phyloP scores from a whole-genome alignment of 2,888 invertebrate genomes.

The Bombylius discolor region DNA sequence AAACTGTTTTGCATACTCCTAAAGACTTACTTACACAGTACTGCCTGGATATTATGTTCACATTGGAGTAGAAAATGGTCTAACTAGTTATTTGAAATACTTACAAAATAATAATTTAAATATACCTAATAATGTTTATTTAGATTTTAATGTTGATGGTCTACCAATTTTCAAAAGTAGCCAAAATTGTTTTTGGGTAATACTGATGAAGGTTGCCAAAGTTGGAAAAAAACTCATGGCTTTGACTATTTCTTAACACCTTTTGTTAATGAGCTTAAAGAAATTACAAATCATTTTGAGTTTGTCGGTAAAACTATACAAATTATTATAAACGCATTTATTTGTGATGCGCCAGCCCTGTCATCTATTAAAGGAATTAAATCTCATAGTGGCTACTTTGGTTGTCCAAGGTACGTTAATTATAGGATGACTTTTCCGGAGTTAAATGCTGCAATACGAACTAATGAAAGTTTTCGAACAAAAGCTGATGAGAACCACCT shows the following conservation, averaged over 20 bases:
- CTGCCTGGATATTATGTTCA: neutral
- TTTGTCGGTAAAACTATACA: constrained; percentile 1
- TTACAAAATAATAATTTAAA: neutral
- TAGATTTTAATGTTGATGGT: constrained; percentile 8
- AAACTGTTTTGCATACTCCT: neutral
- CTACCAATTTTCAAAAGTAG: constrained; percentile 5
- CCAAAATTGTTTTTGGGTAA: constrained; percentile 4
- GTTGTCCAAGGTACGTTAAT: constrained; percentile 11
- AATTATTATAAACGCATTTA: constrained; percentile 4
- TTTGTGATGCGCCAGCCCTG: constrained; percentile 10
- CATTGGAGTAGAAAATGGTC: neutral
- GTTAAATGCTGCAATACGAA: neutral
- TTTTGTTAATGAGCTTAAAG: constrained; percentile 1
- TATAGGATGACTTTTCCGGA: constrained; percentile 9
- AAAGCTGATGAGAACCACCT: constrained; percentile 14
- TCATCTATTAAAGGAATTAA: constrained; percentile 6
- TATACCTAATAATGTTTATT: neutral
- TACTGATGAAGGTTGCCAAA: neutral
- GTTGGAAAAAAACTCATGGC: neutral
- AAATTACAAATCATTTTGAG: constrained; percentile 5
- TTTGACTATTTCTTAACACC: neutral
- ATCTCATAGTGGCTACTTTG: constrained; percentile 6
- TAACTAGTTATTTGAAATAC: neutral
- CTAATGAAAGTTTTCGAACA: constrained; percentile 5
- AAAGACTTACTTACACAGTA: neutral